phyloP scores from a whole-genome alignment of 2,113 vertebrate species.

The Zingel zingel region DNA sequence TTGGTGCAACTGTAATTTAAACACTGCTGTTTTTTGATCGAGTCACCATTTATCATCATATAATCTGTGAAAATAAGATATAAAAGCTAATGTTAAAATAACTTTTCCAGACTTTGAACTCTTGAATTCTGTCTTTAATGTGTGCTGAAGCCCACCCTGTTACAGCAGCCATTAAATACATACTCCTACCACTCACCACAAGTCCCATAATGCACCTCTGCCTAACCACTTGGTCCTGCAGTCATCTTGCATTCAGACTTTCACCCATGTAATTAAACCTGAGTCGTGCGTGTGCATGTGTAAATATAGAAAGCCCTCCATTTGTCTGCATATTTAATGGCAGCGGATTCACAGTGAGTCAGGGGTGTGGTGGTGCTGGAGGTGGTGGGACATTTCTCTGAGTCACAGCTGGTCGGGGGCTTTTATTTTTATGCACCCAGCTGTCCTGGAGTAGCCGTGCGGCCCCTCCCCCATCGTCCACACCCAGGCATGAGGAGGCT shows the following conservation, averaged over 20 bases:
- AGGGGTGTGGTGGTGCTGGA: slow-evolving; percentile 39
- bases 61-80: neutral
- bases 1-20: neutral
- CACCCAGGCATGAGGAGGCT: slow-evolving; percentile 55
- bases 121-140: slow-evolving; percentile 12
- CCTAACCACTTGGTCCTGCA: slow-evolving; percentile 18
- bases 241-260: slow-evolving; percentile 24
- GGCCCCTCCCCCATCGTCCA: slow-evolving; percentile 4
- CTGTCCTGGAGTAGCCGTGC: slow-evolving; percentile 72
- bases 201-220: slow-evolving; percentile 47
- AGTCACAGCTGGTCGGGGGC: slow-evolving; percentile 76
- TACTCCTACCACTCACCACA: neutral
- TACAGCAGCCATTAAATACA: slow-evolving; percentile 9
- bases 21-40: neutral
- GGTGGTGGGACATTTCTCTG: slow-evolving; percentile 55
- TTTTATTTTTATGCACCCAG: slow-evolving; percentile 87
- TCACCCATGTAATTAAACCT: slow-evolving; percentile 45
- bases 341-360: slow-evolving; percentile 42
- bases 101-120: slow-evolving; percentile 9
- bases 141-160: slow-evolving; percentile 10
- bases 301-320: slow-evolving; percentile 56
- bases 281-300: slow-evolving; percentile 16
- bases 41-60: neutral
- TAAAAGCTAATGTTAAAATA: neutral
- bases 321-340: slow-evolving; percentile 72